These are phyloP conservation scores for Eupeodes luniger DNA, from an alignment of 2,888 invertebrate genomes.

Conservation along the genomic window DNA sequence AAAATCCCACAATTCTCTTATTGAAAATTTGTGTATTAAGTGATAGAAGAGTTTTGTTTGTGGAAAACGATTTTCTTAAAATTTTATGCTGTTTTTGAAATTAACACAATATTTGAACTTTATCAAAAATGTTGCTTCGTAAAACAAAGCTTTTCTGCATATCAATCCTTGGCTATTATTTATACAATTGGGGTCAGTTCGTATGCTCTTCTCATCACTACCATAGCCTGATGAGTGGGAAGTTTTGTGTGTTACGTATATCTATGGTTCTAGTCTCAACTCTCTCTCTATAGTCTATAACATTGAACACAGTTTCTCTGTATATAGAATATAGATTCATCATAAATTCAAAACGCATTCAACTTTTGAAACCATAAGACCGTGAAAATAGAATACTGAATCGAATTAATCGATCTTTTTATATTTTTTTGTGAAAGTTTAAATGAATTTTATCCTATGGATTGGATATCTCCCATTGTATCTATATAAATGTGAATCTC, in stretches of 20 bases:
- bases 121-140: neutral
- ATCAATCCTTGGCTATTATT: neutral
- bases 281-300: neutral
- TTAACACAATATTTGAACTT: too few species aligned
- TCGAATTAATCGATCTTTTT: slow-evolving; percentile 73
- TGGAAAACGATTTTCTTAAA: too few species aligned
- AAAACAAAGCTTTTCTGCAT: neutral
- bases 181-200: neutral
- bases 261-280: neutral
- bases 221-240: neutral
- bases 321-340: slow-evolving; percentile 40
- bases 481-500: neutral
- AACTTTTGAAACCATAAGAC: slow-evolving; percentile 58
- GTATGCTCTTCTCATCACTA: neutral
- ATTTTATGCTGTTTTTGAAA: too few species aligned
- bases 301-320: slow-evolving; percentile 20
- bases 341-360: slow-evolving; percentile 75
- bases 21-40: too few species aligned
- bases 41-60: too few species aligned
- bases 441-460: slow-evolving; percentile 41
- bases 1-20: too few species aligned
- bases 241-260: neutral
- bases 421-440: slow-evolving; percentile 58
- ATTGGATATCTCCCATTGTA: neutral
- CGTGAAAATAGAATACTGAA: slow-evolving; percentile 69